Base-by-base conservation (phyloP, 2,113 vertebrate species). In the Lycaon pictus region DNA sequence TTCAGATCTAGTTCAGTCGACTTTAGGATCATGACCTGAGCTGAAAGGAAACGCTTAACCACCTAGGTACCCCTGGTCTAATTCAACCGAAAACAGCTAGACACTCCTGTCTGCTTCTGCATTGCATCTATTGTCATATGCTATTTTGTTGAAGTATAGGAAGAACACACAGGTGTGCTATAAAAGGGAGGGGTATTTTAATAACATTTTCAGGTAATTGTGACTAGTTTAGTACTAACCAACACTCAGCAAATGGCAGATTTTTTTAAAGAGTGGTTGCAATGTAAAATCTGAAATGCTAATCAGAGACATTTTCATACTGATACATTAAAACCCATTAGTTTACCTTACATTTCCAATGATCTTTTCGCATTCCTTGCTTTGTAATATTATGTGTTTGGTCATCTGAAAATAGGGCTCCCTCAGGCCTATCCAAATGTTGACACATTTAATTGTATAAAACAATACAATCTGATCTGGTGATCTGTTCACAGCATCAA, bases 371-470 rank as follows among this genome's bases (percentile, higher is more conserved):
- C 37, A 53, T 65, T 80, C 51, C 23, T 79, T 79, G 55, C 71
- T 97, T 84, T 77, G 17, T 51, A 92, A 88, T 3, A 43, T 53
- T 74, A 88, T 17, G 19, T 60, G 29, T 25, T 51, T 51, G 65
- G n/a, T 74, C 83, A 88, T 48, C 63, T 92, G 67, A 81, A 92
- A 94, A 71, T 17, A 72, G 2, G 29, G 79, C 51, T 88, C 3
- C 55, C 13, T n/a, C 58, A 8, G n/a, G 3, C 56, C 37, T 37
- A 37, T 67, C 11, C 25, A 96, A 71, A 84, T n/a, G 16, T 37
- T 58, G 65, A 90, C 25, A 90, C 15, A 27, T 86, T 94, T 94
- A 29, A 86, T 79, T 77, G 77, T 2, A 65, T 82, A 84, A 96
- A 96, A 77, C 32, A 80, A 90, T 43, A 43, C 43, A 43, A 43